Evolutionary conservation across 1,140 invertebrate genomes (phyloP), one percentile per base, ranked within the genome.

Genomic region (Caerostris extrusa): DNA sequence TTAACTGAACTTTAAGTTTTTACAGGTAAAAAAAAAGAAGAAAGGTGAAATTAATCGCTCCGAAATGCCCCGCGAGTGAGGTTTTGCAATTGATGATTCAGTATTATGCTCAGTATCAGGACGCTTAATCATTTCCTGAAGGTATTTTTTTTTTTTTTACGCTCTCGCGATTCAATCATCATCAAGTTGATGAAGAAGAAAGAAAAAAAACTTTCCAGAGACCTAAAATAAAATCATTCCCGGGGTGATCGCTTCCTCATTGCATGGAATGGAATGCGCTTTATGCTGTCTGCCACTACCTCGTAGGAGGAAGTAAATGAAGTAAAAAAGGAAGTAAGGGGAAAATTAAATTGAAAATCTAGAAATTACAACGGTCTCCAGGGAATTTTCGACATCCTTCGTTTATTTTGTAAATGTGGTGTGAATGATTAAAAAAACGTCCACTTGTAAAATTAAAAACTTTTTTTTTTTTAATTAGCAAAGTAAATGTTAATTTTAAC

Each of bases 101-200:
- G 71, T 77, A 77, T 77, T 77, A 77, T 77, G 71, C 53, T 77
- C 71, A 77, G 19, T 77, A 77, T 77, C 71, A 77, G 71, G 71
- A 34, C 17, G 17, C 58, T 58, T 85, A 85, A 85, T 85, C 83
- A 85, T 85, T 85, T 85, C 83, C 83, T 55, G 55, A 85, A 85
- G 57, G 12, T 85, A 85, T 85, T 85, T 85, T 85, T 85, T 85
- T 34, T 85, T 85, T 85, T 85, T 85, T 85, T 34, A 85, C 83
- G 83, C 56, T 85, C 83, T 85, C 57, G 58, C 57, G 83, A 60
- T 85, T 60, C 17, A 85, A 85, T 85, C 83, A 85, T 85, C 83
- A 85, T 85, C 83, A 85, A 60, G 83, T 60, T n/a, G 53, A 85
- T 85, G 50, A 60, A 85, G 57, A 85, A 57, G 57, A 34, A n/a